Conservation (phyloP, 2,113 vertebrate species). For the Xiphorhynchus elegans region DNA sequence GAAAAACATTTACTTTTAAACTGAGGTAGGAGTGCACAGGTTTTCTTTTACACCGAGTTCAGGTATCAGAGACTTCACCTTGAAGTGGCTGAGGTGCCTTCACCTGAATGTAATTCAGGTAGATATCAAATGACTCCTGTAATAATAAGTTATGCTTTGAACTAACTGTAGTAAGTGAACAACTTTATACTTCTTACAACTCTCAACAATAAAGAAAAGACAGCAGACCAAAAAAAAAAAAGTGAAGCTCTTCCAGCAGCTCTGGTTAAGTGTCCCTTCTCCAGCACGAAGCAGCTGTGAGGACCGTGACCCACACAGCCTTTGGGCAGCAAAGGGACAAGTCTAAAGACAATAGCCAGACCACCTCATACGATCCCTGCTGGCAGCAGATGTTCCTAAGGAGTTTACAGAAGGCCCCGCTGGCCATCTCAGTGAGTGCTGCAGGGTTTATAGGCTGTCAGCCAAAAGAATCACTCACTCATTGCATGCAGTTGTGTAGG, state of each 20-base stretch:
- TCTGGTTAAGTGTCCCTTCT: neutral
- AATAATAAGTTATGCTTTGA: neutral
- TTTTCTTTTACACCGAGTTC: neutral
- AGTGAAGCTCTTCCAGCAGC: neutral
- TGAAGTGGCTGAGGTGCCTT: neutral
- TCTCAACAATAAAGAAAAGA: neutral
- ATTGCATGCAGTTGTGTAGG: neutral
- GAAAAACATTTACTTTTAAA: neutral
- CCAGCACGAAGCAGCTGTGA: neutral
- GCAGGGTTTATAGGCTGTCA: neutral
- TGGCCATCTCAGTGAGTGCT: neutral
- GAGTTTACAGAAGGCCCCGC: neutral
- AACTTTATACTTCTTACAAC: neutral
- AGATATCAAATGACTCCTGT: neutral
- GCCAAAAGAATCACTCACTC: constrained; percentile 1
- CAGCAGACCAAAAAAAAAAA: neutral
- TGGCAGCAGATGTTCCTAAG: neutral
- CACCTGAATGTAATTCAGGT: neutral
- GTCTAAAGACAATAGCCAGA: neutral
- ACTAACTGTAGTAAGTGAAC: neutral
- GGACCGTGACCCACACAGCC: neutral
- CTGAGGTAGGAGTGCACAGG: neutral
- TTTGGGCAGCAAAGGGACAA: neutral
- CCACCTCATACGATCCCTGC: neutral
- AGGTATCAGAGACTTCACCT: neutral